Conservation (phyloP, 2,113 vertebrate genomes). For the Siphamia tubifer region DNA sequence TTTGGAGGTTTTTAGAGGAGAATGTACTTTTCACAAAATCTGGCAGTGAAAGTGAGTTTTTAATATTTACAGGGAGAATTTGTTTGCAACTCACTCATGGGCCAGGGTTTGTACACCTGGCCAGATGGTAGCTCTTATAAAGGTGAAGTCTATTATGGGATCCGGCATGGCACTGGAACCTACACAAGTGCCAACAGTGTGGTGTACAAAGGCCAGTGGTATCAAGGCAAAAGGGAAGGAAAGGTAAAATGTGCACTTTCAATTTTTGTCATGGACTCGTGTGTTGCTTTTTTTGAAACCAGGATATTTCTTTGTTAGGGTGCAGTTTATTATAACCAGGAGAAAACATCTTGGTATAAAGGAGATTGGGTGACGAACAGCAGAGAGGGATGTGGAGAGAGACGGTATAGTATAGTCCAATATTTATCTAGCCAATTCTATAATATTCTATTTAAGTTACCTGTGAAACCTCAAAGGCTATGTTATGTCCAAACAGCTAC, state of each 20-base stretch:
- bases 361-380: conserved; percentile 88
- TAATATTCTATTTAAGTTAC: neutral
- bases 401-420: conserved; percentile 80
- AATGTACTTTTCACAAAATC: too few species aligned
- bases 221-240: conserved; percentile 84
- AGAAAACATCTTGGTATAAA: conserved; percentile 87
- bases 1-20: too few species aligned
- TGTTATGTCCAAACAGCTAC: conserved; percentile 79
- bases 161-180: conserved; percentile 85
- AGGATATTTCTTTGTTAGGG: conserved; percentile 78
- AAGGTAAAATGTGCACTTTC: conserved; percentile 82
- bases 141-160: conserved; percentile 80
- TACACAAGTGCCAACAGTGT: conserved; percentile 75
- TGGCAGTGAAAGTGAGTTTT: neutral
- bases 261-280: too few species aligned
- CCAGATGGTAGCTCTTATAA: conserved; percentile 84
- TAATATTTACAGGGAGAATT: conserved; percentile 86
- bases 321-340: conserved; percentile 81
- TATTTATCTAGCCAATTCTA: neutral
- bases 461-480: neutral
- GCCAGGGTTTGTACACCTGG: conserved; percentile 85
- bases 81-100: conserved; percentile 80
- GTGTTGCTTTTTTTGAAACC: neutral
- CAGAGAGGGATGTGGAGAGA: conserved; percentile 86
- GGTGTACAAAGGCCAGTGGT: conserved; percentile 88